phyloP scores from a whole-genome alignment of 2,113 vertebrate genomes.

The Orthochromis malagaraziensis region DNA sequence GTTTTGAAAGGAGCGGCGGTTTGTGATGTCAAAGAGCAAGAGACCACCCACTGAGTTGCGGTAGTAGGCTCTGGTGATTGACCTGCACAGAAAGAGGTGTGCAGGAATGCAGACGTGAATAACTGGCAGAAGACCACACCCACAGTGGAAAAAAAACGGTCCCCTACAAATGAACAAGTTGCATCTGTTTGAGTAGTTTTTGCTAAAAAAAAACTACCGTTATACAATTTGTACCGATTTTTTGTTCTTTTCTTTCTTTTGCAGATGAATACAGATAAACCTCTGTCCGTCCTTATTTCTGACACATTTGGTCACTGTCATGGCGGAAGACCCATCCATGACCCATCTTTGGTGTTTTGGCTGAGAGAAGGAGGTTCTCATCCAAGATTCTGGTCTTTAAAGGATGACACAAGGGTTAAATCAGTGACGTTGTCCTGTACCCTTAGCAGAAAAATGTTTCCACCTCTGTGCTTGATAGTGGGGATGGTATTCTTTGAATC shows the following conservation, averaged over 20 bases:
- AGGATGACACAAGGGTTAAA: neutral
- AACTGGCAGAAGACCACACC: neutral
- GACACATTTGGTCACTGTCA: neutral
- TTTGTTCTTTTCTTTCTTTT: neutral
- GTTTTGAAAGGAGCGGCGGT: slow-evolving; percentile 95
- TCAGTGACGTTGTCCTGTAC: neutral
- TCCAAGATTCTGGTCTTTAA: neutral
- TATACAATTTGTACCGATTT: neutral
- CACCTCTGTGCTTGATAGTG: neutral
- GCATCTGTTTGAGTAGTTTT: neutral
- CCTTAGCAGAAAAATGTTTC: neutral
- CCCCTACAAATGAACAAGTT: neutral
- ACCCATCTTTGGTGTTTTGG: neutral
- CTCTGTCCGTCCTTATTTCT: neutral
- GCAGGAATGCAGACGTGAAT: neutral
- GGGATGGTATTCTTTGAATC: neutral
- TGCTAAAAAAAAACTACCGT: neutral
- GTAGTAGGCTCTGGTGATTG: slow-evolving; percentile 60
- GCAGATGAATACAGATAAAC: neutral
- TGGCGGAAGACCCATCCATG: neutral
- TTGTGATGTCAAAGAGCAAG: slow-evolving; percentile 96
- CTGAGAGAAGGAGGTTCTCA: neutral
- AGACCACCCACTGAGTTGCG: slow-evolving; percentile 96
- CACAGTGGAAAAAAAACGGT: neutral
- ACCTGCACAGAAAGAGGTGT: slow-evolving; percentile 62